Evolutionary conservation across 30 jellyfish, hydroid and myxozoan genomes (phyloP).

Genomic region (Aurelia sp.): DNA sequence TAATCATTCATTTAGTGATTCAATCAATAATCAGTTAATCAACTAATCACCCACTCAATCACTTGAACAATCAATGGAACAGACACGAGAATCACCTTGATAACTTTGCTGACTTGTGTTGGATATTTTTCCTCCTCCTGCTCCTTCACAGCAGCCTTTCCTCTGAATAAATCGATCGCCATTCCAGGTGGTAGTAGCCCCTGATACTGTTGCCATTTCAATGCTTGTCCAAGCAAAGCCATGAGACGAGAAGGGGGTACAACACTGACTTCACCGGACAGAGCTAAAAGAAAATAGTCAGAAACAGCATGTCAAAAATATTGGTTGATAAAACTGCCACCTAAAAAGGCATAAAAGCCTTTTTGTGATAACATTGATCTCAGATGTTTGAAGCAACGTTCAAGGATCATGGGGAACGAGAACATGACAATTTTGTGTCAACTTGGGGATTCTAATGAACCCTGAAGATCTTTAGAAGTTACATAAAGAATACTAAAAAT

Average conservation of each 20-base stretch:
- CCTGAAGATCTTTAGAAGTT: no score
- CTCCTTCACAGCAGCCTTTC: conserved; percentile 94
- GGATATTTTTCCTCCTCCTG: conserved; percentile 92
- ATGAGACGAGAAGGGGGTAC: conserved; percentile 97
- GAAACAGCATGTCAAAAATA: background rate
- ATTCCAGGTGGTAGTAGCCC: conserved; percentile 97
- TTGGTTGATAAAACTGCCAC: no score
- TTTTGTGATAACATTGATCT: no score
- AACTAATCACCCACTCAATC: no score
- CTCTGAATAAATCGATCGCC: conserved; percentile 89
- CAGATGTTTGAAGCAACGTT: no score
- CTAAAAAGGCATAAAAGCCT: no score
- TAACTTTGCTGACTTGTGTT: conserved; percentile 80
- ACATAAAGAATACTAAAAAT: background rate
- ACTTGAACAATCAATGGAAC: background rate
- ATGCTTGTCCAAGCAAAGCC: conserved; percentile 96
- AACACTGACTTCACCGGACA: conserved; percentile 93
- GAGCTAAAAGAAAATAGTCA: conserved; percentile 47
- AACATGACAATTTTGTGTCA: no score
- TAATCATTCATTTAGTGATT: no score
- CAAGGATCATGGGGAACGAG: no score
- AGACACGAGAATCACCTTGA: conserved; percentile 61
- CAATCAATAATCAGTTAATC: no score
- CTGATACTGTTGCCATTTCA: conserved; percentile 97
- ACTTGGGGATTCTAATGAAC: no score